Evolutionary conservation across 2,113 vertebrate genomes (phyloP).

Genomic region (Perognathus longimembris): DNA sequence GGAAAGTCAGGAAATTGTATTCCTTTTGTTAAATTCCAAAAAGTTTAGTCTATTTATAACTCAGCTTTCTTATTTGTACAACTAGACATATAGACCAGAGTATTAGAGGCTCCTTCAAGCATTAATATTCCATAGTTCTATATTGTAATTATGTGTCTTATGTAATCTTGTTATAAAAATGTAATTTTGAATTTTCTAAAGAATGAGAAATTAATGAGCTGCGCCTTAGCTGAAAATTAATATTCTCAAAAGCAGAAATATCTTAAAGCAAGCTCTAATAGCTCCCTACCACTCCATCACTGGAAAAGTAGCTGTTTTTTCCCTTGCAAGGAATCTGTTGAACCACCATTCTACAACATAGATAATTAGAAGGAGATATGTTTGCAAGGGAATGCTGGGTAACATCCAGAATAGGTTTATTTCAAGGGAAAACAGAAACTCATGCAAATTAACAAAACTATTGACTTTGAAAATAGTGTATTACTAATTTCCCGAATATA

Average conservation of each 20-base stretch:
- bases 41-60: constrained; percentile 33
- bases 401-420: constrained; percentile 66
- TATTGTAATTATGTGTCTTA: background rate
- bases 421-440: constrained; percentile 74
- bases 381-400: constrained; percentile 58
- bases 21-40: background rate
- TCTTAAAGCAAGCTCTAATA: constrained; percentile 9
- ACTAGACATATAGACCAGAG: constrained; percentile 45
- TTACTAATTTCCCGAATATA: constrained; percentile 56
- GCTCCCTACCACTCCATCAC: background rate
- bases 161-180: constrained; percentile 39
- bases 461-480: constrained; percentile 75
- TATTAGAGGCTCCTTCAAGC: background rate
- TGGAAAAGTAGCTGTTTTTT: constrained; percentile 55
- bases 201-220: constrained; percentile 19
- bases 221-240: constrained; percentile 23
- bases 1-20: background rate
- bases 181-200: constrained; percentile 25
- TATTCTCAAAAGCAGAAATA: constrained; percentile 54
- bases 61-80: constrained; percentile 53
- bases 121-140: constrained; percentile 44
- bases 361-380: constrained; percentile 61
- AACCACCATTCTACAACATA: constrained; percentile 31
- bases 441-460: constrained; percentile 68
- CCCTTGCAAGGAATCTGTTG: background rate